Base-by-base conservation (phyloP, 1,140 invertebrate genomes). In the Augochlora pura region DNA sequence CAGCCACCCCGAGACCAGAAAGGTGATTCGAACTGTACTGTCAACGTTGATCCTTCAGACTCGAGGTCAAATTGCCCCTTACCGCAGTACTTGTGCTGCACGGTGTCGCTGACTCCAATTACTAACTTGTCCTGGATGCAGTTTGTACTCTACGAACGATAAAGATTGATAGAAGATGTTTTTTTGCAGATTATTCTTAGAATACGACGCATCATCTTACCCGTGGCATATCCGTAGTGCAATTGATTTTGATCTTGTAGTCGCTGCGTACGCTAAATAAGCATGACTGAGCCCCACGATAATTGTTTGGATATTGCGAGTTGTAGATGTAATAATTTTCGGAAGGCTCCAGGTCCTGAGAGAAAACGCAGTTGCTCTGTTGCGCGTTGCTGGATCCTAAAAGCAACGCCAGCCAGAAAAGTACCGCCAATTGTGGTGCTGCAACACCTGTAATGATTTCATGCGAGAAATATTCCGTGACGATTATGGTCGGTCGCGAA, bases 21-120 rank as follows among this genome's bases (percentile, higher is more conserved):
- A 0, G 91, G 78, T 21, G 82, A 83, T 46, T 49, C 46, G 60
- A 91, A 84, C 93, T 93, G 92, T 6, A 95, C 68, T 27, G 84
- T 85, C 27, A 95, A 84, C 25, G 83, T 70, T 82, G 93, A 93
- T 2, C 81, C 89, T 4, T 88, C 87, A 0, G 94, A 94, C 1
- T 91, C 72, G 1, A 93, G 68, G n/a, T 73, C 90, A 12, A 95
- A 84, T 0, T 85, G 82, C 0, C 94, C 93, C 0, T 69, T 73
- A 14, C 95, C 95, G 79, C 95, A 95, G 81, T 94, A 95, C 12
- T 86, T 91, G 8, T 93, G 89, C 1, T 52, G 2, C 92, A 90
- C 86, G 1, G 76, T 57, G 21, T 38, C 0, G n/a, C 46, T 70
- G 5, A 68, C 21, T 52, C 85, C 18, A 10, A 91, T 59, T 14